Base-by-base conservation (phyloP, 1,140 invertebrate genomes). In the Ceratosolen solmsi region DNA sequence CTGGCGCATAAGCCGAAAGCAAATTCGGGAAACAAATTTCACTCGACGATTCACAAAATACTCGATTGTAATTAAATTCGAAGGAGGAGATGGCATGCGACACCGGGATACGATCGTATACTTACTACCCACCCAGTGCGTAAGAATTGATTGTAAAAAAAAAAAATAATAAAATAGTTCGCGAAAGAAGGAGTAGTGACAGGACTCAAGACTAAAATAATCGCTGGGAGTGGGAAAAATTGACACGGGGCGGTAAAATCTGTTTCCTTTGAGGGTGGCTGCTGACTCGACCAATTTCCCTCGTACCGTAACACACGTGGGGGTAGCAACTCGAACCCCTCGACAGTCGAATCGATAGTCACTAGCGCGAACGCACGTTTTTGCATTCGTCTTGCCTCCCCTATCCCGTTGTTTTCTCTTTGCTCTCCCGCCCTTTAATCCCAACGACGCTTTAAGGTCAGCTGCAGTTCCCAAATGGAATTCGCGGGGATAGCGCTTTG, bases 1-100 rank as follows among this genome's bases (percentile, higher is more conserved):
- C 25, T 60, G 8, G 58, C 13, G 27, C 27, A 25, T 60, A 30
- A 60, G 58, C 13, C 2, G 5, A 30, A 60, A 60, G 25, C 7
- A 60, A 60, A 60, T 60, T 30, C 27, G n/a, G 58, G 25, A 60
- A 60, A 60, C 9, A n/a, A 60, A 60, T 60, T 60, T 60, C 58
- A 9, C 27, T 30, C 27, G n/a, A 60, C 25, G 25, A 60, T 30
- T 1, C 3, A 30, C 3, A 8, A 60, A 7, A 2, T 15, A 60
- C 15, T 13, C 25, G 3, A 3, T 7, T 30, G 8, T 60, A 60
- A 60, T 60, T 60, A 60, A 27, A 60, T 60, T 60, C 13, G 13
- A 30, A 13, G 58, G 27, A 30, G 27, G 54, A 22, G 22, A 5
- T 27, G 25, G 11, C n/a, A 30, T 30, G 9, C 7, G 25, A 30